Evolutionary conservation across 2,113 vertebrate species (phyloP).

Genomic region (Andinoacara biseriatus): DNA sequence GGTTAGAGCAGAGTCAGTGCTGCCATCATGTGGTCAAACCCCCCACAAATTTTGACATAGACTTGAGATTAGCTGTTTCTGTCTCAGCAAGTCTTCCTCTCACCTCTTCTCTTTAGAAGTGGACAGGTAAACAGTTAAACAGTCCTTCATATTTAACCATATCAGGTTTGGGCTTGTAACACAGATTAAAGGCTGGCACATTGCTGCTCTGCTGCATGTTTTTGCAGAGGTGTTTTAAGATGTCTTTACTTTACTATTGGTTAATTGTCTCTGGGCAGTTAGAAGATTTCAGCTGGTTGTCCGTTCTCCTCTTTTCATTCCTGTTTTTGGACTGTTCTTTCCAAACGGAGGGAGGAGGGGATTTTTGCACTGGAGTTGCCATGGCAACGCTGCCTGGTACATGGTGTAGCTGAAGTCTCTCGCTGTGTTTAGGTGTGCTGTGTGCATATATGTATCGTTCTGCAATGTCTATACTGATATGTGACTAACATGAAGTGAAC

Average conservation of each 20-base stretch:
- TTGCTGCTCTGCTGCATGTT: not conserved
- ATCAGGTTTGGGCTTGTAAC: not conserved
- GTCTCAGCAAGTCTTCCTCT: too few relatives aligned
- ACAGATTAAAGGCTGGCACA: not conserved
- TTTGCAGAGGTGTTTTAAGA: not conserved
- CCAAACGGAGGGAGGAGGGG: constrained; percentile 38
- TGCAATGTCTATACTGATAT: not conserved
- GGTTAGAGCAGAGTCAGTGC: constrained; percentile 26
- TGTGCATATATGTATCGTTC: not conserved
- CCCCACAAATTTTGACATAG: not conserved
- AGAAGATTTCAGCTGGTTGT: not conserved
- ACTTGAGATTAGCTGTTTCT: not conserved
- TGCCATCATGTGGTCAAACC: constrained; percentile 59
- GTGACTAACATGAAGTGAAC: not conserved
- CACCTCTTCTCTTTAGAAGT: not conserved
- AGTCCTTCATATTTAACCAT: not conserved
- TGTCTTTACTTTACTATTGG: not conserved
- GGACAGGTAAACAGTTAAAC: not conserved
- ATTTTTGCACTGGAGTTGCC: constrained; percentile 59
- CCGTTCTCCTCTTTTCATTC: not conserved
- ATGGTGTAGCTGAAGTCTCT: constrained; percentile 24
- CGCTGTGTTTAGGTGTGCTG: not conserved
- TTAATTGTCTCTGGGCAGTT: not conserved
- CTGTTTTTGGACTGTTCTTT: not conserved
- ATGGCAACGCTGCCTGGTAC: constrained; percentile 64